These are phyloP conservation scores for Chanos chanos DNA, from an alignment of 2,797 vertebrate species.

Conservation along the genomic window DNA sequence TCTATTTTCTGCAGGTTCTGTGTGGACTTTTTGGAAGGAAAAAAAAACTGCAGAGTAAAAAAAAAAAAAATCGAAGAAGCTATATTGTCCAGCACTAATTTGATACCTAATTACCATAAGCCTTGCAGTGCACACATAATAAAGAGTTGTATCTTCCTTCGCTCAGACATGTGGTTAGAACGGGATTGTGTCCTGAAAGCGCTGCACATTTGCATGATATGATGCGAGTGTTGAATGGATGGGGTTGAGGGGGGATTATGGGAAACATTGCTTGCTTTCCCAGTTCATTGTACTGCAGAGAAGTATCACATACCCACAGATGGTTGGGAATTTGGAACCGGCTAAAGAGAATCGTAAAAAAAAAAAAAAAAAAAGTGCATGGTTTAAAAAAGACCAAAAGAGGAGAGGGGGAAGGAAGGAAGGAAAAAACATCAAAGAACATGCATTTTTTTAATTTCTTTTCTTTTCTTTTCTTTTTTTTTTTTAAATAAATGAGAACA, in stretches of 20 bases:
- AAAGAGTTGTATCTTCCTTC: constrained; percentile 78
- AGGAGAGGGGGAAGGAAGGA: constrained; percentile 16
- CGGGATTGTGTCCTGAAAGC: constrained; percentile 75
- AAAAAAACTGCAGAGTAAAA: constrained; percentile 60
- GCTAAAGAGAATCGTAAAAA: constrained; percentile 63
- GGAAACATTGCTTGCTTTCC: constrained; percentile 77
- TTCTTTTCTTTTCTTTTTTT: constrained; percentile 22
- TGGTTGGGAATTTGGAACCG: constrained; percentile 58
- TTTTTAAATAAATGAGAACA: constrained; percentile 18
- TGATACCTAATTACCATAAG: constrained; percentile 83
- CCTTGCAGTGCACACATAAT: constrained; percentile 80
- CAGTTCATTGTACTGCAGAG: constrained; percentile 77
- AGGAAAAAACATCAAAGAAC: constrained; percentile 64
- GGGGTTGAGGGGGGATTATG: constrained; percentile 82
- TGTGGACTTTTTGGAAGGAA: no score
- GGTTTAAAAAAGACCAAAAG: constrained; percentile 29
- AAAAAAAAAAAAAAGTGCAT: constrained; percentile 59
- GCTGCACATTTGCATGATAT: constrained; percentile 80
- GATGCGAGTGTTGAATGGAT: constrained; percentile 83
- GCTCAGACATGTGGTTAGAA: constrained; percentile 74
- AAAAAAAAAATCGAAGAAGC: constrained; percentile 71
- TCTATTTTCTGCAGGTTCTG: constrained; percentile 59
- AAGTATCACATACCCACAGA: constrained; percentile 79
- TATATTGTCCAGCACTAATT: constrained; percentile 83
- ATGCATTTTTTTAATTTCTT: constrained; percentile 43